Evolutionary conservation across 2,888 invertebrate species (phyloP).

Genomic region (Chalcosyrphus nemorum): DNA sequence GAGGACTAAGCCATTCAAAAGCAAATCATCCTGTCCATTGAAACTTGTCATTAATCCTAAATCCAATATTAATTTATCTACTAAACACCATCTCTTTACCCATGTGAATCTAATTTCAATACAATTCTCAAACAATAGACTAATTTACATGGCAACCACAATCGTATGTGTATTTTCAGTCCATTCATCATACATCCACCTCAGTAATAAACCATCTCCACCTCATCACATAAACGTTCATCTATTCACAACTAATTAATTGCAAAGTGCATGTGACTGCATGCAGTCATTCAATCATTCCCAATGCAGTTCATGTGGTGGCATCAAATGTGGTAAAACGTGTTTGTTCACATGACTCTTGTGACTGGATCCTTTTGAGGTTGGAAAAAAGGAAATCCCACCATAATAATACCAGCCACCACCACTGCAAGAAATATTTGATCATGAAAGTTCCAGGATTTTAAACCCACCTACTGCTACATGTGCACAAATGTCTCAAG

Average conservation of each 20-base stretch:
- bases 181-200: background rate
- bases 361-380: background rate
- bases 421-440: conserved; percentile 24
- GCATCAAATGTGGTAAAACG: conserved; percentile 23
- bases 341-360: conserved; percentile 20
- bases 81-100: too few species aligned
- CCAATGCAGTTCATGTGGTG: conserved; percentile 37
- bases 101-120: background rate
- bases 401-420: conserved; percentile 8
- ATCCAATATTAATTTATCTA: background rate
- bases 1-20: too few species aligned
- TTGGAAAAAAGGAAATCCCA: background rate
- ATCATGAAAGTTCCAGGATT: conserved; percentile 7
- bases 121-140: background rate
- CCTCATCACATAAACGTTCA: background rate
- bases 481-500: conserved; percentile 42
- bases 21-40: background rate
- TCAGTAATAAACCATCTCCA: background rate
- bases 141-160: background rate
- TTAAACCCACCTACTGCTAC: background rate
- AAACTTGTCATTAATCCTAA: background rate
- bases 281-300: conserved; percentile 40
- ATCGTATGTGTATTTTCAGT: background rate
- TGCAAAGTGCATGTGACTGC: conserved; percentile 35
- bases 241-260: conserved; percentile 51